These are phyloP conservation scores for Palloptera scutellata DNA, from an alignment of 2,888 invertebrate species.

Conservation along the genomic window DNA sequence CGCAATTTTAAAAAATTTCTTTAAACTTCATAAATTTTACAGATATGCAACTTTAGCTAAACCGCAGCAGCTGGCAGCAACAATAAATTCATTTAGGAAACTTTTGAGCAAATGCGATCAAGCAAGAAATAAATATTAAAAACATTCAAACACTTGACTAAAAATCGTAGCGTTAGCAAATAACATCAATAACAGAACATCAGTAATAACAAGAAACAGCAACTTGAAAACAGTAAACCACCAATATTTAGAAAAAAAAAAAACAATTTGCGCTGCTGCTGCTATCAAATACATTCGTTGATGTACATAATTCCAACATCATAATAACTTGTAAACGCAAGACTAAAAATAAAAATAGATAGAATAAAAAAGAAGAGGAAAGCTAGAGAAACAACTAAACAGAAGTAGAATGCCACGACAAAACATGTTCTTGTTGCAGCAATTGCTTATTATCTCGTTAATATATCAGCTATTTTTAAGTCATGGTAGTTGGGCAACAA, in stretches of 20 bases:
- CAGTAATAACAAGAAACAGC: conserved; percentile 5
- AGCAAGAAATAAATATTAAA: conserved; percentile 35
- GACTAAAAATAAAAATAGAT: conserved; percentile 15
- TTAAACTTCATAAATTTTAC: conserved; percentile 3
- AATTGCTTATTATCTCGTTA: conserved; percentile 50
- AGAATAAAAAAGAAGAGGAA: background rate
- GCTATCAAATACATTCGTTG: background rate
- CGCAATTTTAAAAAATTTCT: background rate
- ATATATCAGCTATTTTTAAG: conserved; percentile 52
- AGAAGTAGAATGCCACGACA: background rate
- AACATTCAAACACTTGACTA: background rate
- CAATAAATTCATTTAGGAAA: conserved; percentile 6
- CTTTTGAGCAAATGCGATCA: conserved; percentile 32
- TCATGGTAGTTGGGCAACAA: conserved; percentile 58
- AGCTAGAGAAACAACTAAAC: conserved; percentile 1
- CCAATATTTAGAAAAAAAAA: background rate
- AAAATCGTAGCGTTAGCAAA: too few relatives aligned
- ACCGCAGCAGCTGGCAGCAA: conserved; percentile 27
- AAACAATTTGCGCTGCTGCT: background rate
- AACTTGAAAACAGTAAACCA: conserved; percentile 10
- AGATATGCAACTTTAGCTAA: conserved; percentile 20
- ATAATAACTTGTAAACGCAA: conserved; percentile 24
- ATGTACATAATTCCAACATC: conserved; percentile 18
- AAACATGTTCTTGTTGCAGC: conserved; percentile 41
- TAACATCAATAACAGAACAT: background rate